Conservation (phyloP, 1,140 invertebrate genomes). For the Drosophila hydei region DNA sequence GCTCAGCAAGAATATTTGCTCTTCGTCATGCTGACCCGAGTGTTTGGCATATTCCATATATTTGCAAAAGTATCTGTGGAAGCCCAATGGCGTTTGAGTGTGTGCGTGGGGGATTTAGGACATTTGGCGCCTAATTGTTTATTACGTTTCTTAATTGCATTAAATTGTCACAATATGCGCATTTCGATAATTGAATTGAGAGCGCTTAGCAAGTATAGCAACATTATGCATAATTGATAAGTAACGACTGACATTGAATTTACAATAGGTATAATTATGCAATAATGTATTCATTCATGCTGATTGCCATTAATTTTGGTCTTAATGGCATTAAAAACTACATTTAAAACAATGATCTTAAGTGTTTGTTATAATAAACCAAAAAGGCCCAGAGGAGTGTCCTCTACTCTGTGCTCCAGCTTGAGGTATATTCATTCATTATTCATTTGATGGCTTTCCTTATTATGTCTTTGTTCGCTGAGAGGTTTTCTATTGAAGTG, state of each 20-base stretch:
- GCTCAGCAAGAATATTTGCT: neutral
- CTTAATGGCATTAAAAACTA: no score
- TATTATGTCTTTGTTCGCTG: no score
- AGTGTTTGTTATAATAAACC: no score
- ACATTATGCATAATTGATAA: slow-evolving; percentile 50
- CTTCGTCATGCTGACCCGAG: neutral
- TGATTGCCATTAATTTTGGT: slow-evolving; percentile 1
- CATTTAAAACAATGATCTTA: neutral
- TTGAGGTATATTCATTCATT: neutral
- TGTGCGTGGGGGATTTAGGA: slow-evolving; percentile 24
- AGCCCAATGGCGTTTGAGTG: neutral
- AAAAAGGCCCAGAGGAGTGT: no score
- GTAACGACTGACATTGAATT: slow-evolving; percentile 2
- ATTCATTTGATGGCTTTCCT: neutral
- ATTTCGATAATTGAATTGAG: slow-evolving; percentile 42
- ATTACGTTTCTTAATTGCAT: slow-evolving; percentile 62
- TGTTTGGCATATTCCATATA: no score
- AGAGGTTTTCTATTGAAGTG: no score
- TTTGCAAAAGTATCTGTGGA: neutral
- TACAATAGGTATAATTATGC: slow-evolving; percentile 1
- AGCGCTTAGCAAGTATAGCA: slow-evolving; percentile 34
- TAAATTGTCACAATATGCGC: slow-evolving; percentile 35
- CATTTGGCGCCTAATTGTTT: slow-evolving; percentile 73
- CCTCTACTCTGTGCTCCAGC: no score
- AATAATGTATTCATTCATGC: slow-evolving; percentile 25